Evolutionary conservation across 2,888 invertebrate species (phyloP), one percentile per base, ranked within the genome.

Genomic region (Arge pagana): DNA sequence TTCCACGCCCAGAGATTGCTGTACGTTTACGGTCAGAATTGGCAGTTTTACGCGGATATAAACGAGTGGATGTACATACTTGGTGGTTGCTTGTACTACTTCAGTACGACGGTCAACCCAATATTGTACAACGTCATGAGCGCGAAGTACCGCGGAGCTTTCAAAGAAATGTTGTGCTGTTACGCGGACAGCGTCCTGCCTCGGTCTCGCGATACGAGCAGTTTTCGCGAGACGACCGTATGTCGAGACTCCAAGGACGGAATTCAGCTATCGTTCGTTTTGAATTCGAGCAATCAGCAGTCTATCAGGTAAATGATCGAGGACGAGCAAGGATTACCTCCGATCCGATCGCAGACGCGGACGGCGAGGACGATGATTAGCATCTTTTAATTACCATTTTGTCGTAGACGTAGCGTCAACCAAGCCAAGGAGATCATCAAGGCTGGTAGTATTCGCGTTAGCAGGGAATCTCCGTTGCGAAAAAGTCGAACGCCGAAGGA

Each of bases 1-100:
- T 96, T 96, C 80, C 96, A 96, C 79, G 85, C 90, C 56, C 96
- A 96, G 77, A 81, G 96, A 4, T 81, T 96, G 48, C 85, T 93
- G 75, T 90, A 88, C 72, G 83, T 91, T 62, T 88, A 93, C 74
- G 89, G 85, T 21, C 76, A 83, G 16, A 80, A 80, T 52, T 74
- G 76, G 0, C 80, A 85, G 68, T 87, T 84, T 75, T 83, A 83
- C 72, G 79, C 82, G 50, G 78, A 80, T 55, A 81, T 90, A 66
- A 91, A 90, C 75, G 88, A 89, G 67, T 88, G 87, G 83, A 79
- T 91, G 59, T 93, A 88, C 78, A 86, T 86, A 63, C 81, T 89
- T 7, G 86, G 90, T 8, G 93, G 93, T 0, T 85, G 88, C 55
- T 83, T 91, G 50, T 93, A 93, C 78, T 93, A 92, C 76, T 85